Conservation (phyloP, 1,140 invertebrate species). For the Sarcophaga peregrina region DNA sequence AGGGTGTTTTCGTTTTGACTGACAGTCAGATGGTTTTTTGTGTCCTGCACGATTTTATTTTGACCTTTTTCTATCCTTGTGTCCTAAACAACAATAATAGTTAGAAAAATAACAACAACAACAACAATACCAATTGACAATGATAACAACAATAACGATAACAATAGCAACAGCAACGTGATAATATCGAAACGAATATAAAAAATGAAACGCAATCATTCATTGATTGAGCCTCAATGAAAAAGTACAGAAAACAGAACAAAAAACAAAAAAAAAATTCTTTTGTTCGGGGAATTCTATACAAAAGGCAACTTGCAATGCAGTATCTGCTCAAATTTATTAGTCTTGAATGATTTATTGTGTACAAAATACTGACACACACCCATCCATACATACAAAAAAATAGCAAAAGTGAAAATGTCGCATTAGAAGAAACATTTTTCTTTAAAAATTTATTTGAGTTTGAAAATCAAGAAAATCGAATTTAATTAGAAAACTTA, state of each 20-base stretch:
- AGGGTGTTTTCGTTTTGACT: too few species aligned
- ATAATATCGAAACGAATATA: not conserved
- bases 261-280: too few species aligned
- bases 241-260: not conserved
- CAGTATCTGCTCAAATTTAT: conserved; percentile 11
- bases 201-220: conserved; percentile 6
- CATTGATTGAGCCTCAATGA: conserved; percentile 18
- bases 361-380: not conserved
- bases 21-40: too few species aligned
- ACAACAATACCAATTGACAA: not conserved
- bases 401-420: too few species aligned
- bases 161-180: not conserved
- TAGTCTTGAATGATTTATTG: not conserved
- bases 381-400: too few species aligned
- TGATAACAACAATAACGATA: not conserved
- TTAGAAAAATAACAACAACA: not conserved
- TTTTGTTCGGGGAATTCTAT: conserved; percentile 9
- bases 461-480: too few species aligned
- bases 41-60: too few species aligned
- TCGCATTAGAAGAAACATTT: too few species aligned
- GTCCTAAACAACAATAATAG: not conserved
- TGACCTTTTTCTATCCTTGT: too few species aligned
- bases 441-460: too few species aligned
- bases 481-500: too few species aligned
- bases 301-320: not conserved